phyloP scores from a whole-genome alignment of 2,888 invertebrate species.

The Parasteatoda lunata region DNA sequence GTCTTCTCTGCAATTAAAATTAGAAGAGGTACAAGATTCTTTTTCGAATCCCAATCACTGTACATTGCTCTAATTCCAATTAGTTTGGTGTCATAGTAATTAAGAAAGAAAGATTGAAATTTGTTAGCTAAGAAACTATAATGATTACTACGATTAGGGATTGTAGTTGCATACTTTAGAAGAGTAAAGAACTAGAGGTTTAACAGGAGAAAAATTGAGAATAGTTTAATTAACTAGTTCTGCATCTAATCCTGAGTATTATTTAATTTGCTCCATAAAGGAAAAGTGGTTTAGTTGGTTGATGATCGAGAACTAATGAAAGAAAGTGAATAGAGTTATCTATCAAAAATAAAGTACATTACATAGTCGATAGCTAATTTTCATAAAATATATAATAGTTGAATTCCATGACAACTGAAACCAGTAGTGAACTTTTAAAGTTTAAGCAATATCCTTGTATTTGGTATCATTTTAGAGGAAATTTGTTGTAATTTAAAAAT shows the following conservation, averaged over 20 bases:
- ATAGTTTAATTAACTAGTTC: slow-evolving; percentile 55
- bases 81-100: slow-evolving; percentile 54
- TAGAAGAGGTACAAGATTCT: slow-evolving; percentile 38
- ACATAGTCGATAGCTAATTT: too few species aligned
- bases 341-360: too few species aligned
- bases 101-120: slow-evolving; percentile 42
- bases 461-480: too few species aligned
- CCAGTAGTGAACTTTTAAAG: too few species aligned
- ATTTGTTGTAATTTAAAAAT: too few species aligned
- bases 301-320: too few species aligned
- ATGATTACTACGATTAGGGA: slow-evolving; percentile 41
- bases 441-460: too few species aligned
- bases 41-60: slow-evolving; percentile 22
- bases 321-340: too few species aligned
- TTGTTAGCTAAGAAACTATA: slow-evolving; percentile 35
- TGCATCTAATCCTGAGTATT: slow-evolving; percentile 29
- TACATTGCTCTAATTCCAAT: slow-evolving; percentile 46
- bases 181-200: not conserved
- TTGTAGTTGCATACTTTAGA: slow-evolving; percentile 36
- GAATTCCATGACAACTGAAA: too few species aligned
- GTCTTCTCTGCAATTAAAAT: slow-evolving; percentile 51
- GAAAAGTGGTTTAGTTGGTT: too few species aligned
- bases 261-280: not conserved
- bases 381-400: too few species aligned
- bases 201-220: not conserved